Evolutionary conservation across 1,140 invertebrate species (phyloP).

Genomic region (Megalonaias nervosa): DNA sequence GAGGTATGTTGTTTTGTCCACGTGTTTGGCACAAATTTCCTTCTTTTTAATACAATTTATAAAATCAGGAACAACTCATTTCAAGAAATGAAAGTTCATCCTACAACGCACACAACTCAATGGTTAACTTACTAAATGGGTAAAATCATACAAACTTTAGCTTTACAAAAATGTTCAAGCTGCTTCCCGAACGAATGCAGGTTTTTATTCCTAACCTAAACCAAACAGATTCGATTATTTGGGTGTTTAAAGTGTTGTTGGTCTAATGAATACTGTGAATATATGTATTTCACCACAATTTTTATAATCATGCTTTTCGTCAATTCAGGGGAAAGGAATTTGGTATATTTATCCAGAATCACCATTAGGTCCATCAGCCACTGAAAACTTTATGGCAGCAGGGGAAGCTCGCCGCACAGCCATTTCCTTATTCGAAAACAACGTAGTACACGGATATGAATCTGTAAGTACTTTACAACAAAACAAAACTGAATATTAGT

Average conservation of each 20-base stretch:
- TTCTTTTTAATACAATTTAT: neutral
- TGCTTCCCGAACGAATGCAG: too few species aligned
- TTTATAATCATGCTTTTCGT: neutral
- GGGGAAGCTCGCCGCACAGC: slow-evolving; percentile 14
- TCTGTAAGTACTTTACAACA: neutral
- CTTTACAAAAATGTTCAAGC: too few species aligned
- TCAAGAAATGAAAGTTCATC: too few species aligned
- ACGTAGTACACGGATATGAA: slow-evolving; percentile 20
- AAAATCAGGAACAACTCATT: neutral
- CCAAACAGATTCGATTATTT: neutral
- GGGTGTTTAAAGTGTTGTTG: neutral
- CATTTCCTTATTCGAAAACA: slow-evolving; percentile 21
- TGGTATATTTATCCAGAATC: slow-evolving; percentile 24
- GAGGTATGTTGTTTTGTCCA: slow-evolving; percentile 9
- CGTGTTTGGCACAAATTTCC: neutral
- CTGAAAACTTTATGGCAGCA: neutral
- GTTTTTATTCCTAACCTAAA: too few species aligned
- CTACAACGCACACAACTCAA: too few species aligned
- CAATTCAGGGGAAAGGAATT: slow-evolving; percentile 14
- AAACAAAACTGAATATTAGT: too few species aligned
- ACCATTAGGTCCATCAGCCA: slow-evolving; percentile 14
- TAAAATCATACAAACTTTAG: too few species aligned
- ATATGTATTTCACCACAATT: neutral
- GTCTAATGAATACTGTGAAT: neutral
- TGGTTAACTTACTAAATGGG: too few species aligned